phyloP scores from a whole-genome alignment of 2,113 vertebrate genomes.

The Orycteropus afer region DNA sequence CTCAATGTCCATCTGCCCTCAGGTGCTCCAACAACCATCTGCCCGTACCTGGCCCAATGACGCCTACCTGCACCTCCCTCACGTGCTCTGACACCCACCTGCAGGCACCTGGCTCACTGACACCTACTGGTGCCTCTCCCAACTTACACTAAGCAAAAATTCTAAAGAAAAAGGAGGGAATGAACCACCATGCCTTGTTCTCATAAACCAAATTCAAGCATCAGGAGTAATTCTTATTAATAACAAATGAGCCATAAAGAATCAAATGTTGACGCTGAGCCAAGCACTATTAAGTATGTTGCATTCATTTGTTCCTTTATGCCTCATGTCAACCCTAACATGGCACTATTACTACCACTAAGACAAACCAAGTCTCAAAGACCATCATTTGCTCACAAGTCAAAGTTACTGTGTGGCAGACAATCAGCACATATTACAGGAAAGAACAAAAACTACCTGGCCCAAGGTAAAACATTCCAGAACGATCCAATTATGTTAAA shows the following conservation, averaged over 20 bases:
- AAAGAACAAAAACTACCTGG: not conserved
- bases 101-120: too few relatives aligned
- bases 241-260: not conserved
- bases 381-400: not conserved
- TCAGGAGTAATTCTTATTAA: not conserved
- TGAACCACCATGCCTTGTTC: not conserved
- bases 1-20: too few relatives aligned
- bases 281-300: not conserved
- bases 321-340: not conserved
- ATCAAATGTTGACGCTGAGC: not conserved
- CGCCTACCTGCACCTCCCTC: too few relatives aligned
- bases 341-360: not conserved
- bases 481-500: not conserved
- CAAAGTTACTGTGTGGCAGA: not conserved
- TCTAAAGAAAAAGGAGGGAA: not conserved
- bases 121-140: too few relatives aligned
- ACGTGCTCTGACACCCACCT: too few relatives aligned
- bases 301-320: not conserved
- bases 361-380: not conserved
- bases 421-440: accelerated
- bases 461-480: not conserved
- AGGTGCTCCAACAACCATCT: too few relatives aligned
- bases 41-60: too few relatives aligned
- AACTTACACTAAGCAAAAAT: not conserved
- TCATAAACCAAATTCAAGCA: not conserved